Conservation (phyloP, 2,797 vertebrate genomes). For the Zalophus californianus region DNA sequence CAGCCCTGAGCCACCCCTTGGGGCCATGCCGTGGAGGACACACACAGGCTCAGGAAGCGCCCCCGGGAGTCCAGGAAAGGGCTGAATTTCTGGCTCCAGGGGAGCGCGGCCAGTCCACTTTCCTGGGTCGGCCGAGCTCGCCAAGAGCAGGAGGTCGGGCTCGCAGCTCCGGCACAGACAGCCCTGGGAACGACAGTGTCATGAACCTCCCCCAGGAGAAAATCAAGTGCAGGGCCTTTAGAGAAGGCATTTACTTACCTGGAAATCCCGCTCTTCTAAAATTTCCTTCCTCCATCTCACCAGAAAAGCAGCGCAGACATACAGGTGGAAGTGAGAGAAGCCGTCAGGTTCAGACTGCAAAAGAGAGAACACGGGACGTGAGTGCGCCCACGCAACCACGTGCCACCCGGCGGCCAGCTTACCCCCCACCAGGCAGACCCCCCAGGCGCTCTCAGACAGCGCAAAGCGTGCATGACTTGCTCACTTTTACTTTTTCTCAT, state of each 20-base stretch:
- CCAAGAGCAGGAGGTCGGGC: slow-evolving; percentile 79
- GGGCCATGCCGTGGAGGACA: rapidly evolving
- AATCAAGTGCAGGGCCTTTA: neutral
- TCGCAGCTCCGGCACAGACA: slow-evolving; percentile 85
- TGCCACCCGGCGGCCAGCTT: neutral
- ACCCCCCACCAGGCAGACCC: neutral
- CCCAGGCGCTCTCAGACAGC: neutral
- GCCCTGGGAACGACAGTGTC: slow-evolving; percentile 83
- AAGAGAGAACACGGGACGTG: slow-evolving; percentile 30
- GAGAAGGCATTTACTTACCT: slow-evolving; percentile 89
- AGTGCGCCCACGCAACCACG: neutral
- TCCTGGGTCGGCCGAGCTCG: rapidly evolving
- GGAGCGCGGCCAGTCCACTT: neutral
- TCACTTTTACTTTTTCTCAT: neutral
- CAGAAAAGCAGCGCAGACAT: slow-evolving; percentile 98
- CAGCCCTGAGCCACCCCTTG: rapidly evolving
- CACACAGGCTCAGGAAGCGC: rapidly evolving
- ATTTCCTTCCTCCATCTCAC: slow-evolving; percentile 97
- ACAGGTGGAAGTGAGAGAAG: slow-evolving; percentile 99
- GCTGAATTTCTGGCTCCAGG: neutral
- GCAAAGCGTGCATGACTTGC: neutral
- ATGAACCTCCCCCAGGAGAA: slow-evolving; percentile 76
- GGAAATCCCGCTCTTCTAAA: slow-evolving; percentile 97
- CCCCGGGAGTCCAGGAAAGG: rapidly evolving
- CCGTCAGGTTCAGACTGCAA: slow-evolving; percentile 97